These are phyloP conservation scores for Bombus vancouverensis DNA, from an alignment of 1,140 invertebrate species.

Conservation along the genomic window DNA sequence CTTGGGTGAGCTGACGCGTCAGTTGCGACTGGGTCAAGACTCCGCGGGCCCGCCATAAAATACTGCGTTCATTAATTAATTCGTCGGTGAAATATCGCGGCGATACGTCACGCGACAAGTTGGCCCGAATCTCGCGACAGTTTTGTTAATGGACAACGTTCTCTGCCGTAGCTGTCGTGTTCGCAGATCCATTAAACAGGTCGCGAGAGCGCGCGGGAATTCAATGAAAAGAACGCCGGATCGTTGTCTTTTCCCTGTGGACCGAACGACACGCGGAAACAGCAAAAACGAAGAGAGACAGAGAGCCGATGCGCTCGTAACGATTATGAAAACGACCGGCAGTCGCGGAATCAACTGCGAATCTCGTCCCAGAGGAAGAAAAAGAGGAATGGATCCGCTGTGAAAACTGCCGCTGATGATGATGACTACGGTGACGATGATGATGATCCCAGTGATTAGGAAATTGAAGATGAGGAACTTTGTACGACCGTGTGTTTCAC, in stretches of 20 bases:
- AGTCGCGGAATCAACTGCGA: not conserved
- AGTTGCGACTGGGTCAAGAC: constrained; percentile 37
- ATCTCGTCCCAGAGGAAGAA: too few relatives aligned
- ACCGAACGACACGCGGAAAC: not conserved
- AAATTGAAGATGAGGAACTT: constrained; percentile 6
- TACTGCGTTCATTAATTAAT: constrained; percentile 52
- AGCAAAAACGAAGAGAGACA: not conserved
- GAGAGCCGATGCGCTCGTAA: not conserved
- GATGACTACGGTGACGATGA: not conserved
- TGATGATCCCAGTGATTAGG: constrained; percentile 3
- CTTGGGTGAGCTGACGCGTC: not conserved
- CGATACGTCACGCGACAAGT: constrained; percentile 41
- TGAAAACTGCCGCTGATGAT: not conserved
- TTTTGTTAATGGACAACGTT: constrained; percentile 52
- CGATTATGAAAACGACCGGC: constrained; percentile 30
- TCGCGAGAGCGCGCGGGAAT: constrained; percentile 25
- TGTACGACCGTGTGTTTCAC: not conserved
- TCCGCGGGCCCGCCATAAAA: constrained; percentile 34
- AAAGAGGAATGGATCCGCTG: too few relatives aligned
- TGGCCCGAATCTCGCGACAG: constrained; percentile 49
- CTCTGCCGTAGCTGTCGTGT: constrained; percentile 18
- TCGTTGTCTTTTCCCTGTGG: not conserved
- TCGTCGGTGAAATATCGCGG: constrained; percentile 40
- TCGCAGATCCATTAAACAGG: constrained; percentile 47
- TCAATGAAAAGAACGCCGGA: constrained; percentile 34